Evolutionary conservation across 2,888 invertebrate genomes (phyloP), one percentile per base, ranked within the genome.

Genomic region (Acrocyrtus sp.): DNA sequence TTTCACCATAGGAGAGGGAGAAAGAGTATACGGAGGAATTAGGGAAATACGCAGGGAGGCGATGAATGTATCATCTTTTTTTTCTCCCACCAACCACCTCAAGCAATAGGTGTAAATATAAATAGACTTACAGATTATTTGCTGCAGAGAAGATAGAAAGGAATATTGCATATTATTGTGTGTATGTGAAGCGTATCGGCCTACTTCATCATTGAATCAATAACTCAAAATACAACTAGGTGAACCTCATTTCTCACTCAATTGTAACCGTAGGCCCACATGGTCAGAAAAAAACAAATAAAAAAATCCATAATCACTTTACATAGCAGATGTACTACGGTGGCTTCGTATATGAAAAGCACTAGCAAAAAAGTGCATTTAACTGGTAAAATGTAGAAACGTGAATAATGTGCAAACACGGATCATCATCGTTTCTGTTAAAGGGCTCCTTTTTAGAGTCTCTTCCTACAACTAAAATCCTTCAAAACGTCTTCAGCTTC

Each of bases 201-300:
- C 69, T 69, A 69, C 69, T 69, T 69, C 69, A 69, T 56, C 69
- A 69, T 43, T 69, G 69, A 69, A 69, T 69, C 69, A 69, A 69
- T 69, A 69, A 62, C 45, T 48, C 48, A 50, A 58, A 56, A 62
- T 50, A 62, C 62, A 68, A 61, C 69, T 69, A 62, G 69, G 69
- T 69, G 69, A 69, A 69, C 69, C 69, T 69, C 69, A 56, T 69
- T 69, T 69, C 61, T 62, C 69, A 69, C 61, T 69, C 61, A 48
- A 47, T 62, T 69, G 69, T 69, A 69, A 69, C 69, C 69, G 61
- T 61, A 69, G 69, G 69, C 69, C 61, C 69, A 62, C 62, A 62
- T 69, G 69, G 61, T 69, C 61, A 68, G 47, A 61, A 53, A 68
- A 61, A 67, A 58, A 67, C 58, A 67, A 67, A 50, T 34, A 34